Evolutionary conservation across 2,888 invertebrate species (phyloP).

Genomic region (Lepas anatifera): DNA sequence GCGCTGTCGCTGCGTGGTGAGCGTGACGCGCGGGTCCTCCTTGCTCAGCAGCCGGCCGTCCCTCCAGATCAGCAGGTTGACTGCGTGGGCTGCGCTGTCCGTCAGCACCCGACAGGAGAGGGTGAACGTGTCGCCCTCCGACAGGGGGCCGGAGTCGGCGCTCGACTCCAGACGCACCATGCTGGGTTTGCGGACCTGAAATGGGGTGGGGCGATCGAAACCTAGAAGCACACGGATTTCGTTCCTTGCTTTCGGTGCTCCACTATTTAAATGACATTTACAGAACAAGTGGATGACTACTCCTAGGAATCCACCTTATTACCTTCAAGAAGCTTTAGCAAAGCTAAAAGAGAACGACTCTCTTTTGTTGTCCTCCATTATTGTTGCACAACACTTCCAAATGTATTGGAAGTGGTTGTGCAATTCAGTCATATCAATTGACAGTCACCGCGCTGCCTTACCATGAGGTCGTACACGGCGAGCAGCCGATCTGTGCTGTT

Average conservation of each 20-base stretch:
- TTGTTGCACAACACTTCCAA: too few species aligned
- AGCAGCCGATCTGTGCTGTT: background rate
- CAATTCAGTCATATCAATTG: too few species aligned
- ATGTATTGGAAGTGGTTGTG: too few species aligned
- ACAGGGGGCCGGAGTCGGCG: background rate
- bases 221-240: too few species aligned
- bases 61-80: background rate
- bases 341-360: too few species aligned
- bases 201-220: too few species aligned
- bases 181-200: background rate
- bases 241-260: too few species aligned
- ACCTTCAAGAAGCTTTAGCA: too few species aligned
- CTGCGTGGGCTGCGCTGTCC: background rate
- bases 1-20: background rate
- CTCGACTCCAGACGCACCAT: background rate
- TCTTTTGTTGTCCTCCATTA: too few species aligned
- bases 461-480: constrained; percentile 1
- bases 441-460: background rate
- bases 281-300: too few species aligned
- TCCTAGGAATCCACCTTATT: too few species aligned
- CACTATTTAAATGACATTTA: too few species aligned
- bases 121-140: background rate
- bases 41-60: background rate
- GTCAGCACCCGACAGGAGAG: background rate
- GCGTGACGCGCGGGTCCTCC: background rate